These are phyloP conservation scores for Oriolus oriolus DNA, from an alignment of 2,113 vertebrate genomes.

Conservation along the genomic window DNA sequence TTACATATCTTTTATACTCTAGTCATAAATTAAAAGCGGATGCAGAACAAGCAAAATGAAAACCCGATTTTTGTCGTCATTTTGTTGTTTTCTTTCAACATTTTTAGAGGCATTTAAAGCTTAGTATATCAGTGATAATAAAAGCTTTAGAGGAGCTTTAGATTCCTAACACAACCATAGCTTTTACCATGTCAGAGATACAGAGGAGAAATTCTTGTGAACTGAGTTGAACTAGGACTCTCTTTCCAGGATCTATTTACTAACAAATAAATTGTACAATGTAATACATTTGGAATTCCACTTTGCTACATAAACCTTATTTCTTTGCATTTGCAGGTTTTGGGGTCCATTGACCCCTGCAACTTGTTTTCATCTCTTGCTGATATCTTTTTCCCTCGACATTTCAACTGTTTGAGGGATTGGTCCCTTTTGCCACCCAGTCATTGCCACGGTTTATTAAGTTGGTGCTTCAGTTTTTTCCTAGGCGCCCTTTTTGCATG, in stretches of 20 bases:
- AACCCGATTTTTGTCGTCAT: neutral
- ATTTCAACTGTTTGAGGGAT: neutral
- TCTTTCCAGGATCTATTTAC: neutral
- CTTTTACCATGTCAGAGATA: neutral
- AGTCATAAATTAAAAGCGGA: neutral
- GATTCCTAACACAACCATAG: neutral
- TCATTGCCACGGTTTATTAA: neutral
- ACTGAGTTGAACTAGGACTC: neutral
- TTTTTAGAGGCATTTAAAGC: neutral
- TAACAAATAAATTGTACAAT: neutral
- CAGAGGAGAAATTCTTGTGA: neutral
- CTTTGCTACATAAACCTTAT: neutral
- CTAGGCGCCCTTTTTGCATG: neutral
- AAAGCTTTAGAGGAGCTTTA: neutral
- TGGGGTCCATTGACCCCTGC: neutral
- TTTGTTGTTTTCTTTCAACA: neutral
- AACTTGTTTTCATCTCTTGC: neutral
- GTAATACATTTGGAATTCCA: neutral
- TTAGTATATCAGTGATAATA: neutral
- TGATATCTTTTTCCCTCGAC: neutral
- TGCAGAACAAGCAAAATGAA: neutral
- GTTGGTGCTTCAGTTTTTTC: neutral
- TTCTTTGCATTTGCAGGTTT: neutral
- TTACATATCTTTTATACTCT: neutral
- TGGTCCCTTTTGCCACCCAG: neutral